phyloP scores from a whole-genome alignment of 2,797 vertebrate genomes.

The Esox lucius region DNA sequence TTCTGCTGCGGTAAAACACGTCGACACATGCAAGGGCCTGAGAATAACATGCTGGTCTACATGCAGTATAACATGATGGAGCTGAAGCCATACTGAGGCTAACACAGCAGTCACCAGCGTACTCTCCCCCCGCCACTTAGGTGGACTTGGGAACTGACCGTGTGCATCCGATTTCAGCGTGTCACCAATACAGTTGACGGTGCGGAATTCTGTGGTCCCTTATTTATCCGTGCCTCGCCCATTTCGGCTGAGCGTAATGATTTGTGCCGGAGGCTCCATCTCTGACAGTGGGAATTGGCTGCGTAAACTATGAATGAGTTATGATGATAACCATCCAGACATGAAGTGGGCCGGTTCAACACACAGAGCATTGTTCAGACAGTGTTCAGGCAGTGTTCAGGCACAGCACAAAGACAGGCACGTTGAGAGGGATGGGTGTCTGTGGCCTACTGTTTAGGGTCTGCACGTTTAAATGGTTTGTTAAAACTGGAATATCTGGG shows the following conservation, averaged over 20 bases:
- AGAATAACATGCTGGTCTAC: conserved; percentile 29
- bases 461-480: background rate
- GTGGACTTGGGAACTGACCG: conserved; percentile 14
- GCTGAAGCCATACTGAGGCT: conserved; percentile 22
- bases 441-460: background rate
- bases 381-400: conserved; percentile 28
- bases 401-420: conserved; percentile 22
- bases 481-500: background rate
- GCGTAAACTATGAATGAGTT: conserved; percentile 44
- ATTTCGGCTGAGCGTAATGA: conserved; percentile 33
- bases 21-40: conserved; percentile 3
- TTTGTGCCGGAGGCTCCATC: conserved; percentile 27
- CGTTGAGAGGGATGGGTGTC: conserved; percentile 17
- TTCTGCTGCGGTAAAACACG: background rate
- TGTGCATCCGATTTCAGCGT: conserved; percentile 5
- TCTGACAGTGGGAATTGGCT: conserved; percentile 37
- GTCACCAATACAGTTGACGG: conserved; percentile 16
- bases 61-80: conserved; percentile 17
- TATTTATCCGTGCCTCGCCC: conserved; percentile 22
- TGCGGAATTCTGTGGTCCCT: conserved; percentile 28
- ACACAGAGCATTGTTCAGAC: background rate
- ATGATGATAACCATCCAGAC: conserved; percentile 35
- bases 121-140: conserved; percentile 4
- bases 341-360: conserved; percentile 35
- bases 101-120: conserved; percentile 9